These are phyloP conservation scores for Drosophila ambigua DNA, from an alignment of 1,140 invertebrate species.

Conservation along the genomic window DNA sequence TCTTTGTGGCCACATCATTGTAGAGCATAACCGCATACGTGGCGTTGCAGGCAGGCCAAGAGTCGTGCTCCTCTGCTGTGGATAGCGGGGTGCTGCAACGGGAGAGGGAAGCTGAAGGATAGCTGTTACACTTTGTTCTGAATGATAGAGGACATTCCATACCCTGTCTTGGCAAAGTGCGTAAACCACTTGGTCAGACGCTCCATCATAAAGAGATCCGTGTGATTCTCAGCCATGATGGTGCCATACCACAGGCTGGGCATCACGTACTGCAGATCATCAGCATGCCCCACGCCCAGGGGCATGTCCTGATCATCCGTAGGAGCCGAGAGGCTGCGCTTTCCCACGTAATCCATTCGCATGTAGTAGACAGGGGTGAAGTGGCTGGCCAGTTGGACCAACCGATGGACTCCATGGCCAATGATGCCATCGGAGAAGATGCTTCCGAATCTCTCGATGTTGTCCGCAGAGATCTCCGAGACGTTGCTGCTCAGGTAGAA, in stretches of 20 bases:
- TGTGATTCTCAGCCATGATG: constrained; percentile 4
- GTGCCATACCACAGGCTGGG: constrained; percentile 84
- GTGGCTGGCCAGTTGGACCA: constrained; percentile 84
- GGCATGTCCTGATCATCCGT: constrained; percentile 6
- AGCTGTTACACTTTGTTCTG: not conserved
- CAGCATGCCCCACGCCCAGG: constrained; percentile 86
- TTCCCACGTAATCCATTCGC: constrained; percentile 82
- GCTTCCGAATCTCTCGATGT: constrained; percentile 50
- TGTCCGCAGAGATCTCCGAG: constrained; percentile 20
- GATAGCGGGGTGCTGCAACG: constrained; percentile 21
- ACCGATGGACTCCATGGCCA: constrained; percentile 84
- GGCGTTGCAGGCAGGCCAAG: constrained; percentile 52
- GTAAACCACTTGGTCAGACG: constrained; percentile 55
- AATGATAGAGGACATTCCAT: not conserved
- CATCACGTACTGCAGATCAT: constrained; percentile 87
- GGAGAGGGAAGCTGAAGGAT: not conserved
- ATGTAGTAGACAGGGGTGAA: constrained; percentile 85
- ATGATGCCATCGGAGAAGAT: constrained; percentile 84
- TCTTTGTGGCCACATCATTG: constrained; percentile 30
- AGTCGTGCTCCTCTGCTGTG: not conserved
- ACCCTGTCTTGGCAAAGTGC: constrained; percentile 64
- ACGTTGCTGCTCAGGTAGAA: constrained; percentile 52
- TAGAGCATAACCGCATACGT: constrained; percentile 33
- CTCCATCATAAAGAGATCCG: constrained; percentile 74
- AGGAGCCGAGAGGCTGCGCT: constrained; percentile 30